Base-by-base conservation (phyloP, 2,888 invertebrate species). In the Melieria picta region DNA sequence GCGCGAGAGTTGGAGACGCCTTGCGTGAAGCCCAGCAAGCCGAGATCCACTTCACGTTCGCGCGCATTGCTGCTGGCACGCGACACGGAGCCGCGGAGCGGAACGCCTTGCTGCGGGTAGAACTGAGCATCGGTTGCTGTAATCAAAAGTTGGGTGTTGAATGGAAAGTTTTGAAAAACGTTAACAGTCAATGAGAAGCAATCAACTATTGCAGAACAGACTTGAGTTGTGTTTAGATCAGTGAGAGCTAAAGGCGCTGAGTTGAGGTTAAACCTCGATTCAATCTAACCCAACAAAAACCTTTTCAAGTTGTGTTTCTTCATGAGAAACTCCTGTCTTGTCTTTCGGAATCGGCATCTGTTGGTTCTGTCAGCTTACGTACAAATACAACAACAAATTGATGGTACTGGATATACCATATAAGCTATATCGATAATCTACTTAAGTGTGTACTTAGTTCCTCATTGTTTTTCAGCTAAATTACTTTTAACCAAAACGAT, bases 1-100 rank as follows among this genome's bases (percentile, higher is more conserved):
- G 82, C 82, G 4, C 82, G 79, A 0, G 86, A 84, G 47, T 82
- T 81, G 7, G 82, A 78, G 1, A 81, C 55, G 2, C 84, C 84
- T 47, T 77, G 77, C 4, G 78, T 76, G 11, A 78, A 57, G 55
- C 77, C 84, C 4, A 84, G 0, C 68, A 64, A 76, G 50, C 83
- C 84, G 0, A 79, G 72, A 30, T 83, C 80, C 9, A 82, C 76
- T 62, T 81, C 77, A 4, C 79, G 80, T 67, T 83, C 79, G 46
- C 78, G 81, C 30, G 84, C 81, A 11, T 80, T 80, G 16, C 82
- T 85, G 46, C 78, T 81, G 6, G 84, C 84, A 5, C 69, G 72
- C 7, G 85, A 81, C 4, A 78, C 74, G 9, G 85, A 85, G 0
- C 84, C 84, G 45, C 69, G 71, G 0, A 61, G 74, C 0, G 70